These are phyloP conservation scores for Ctenopoma multispine DNA, from an alignment of 2,797 vertebrate species.

Conservation along the genomic window DNA sequence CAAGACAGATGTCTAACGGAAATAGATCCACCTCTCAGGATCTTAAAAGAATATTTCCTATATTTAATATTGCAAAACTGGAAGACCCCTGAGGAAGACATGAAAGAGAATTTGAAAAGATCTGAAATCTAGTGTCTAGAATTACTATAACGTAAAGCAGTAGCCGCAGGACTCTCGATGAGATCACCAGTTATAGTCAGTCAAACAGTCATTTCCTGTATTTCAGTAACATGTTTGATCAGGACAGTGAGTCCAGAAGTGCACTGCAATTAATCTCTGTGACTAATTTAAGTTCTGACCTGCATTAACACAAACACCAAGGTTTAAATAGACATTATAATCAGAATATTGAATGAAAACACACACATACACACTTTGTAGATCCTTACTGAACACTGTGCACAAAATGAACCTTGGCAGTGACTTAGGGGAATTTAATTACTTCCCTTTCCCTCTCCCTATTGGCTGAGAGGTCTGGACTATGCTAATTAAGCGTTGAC, in stretches of 20 bases:
- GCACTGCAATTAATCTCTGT: conserved; percentile 33
- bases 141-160: too few species aligned
- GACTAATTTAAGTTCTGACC: conserved; percentile 35
- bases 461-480: conserved; percentile 72
- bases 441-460: conserved; percentile 63
- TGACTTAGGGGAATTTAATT: conserved; percentile 71
- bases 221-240: conserved; percentile 23
- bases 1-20: background rate
- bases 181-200: background rate
- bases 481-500: conserved; percentile 77
- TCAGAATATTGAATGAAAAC: conserved; percentile 37
- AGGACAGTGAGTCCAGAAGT: conserved; percentile 24
- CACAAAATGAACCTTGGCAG: conserved; percentile 55
- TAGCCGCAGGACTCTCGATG: background rate
- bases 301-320: conserved; percentile 39
- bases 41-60: too few species aligned
- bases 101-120: background rate
- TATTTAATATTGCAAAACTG: too few species aligned
- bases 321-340: conserved; percentile 33
- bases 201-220: background rate
- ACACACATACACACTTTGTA: conserved; percentile 23
- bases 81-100: too few species aligned
- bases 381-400: conserved; percentile 38
- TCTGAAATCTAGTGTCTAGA: too few species aligned
- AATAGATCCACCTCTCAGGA: too few species aligned